Base-by-base conservation (phyloP, 1,140 invertebrate species). In the Lysiphlebus fabarum region DNA sequence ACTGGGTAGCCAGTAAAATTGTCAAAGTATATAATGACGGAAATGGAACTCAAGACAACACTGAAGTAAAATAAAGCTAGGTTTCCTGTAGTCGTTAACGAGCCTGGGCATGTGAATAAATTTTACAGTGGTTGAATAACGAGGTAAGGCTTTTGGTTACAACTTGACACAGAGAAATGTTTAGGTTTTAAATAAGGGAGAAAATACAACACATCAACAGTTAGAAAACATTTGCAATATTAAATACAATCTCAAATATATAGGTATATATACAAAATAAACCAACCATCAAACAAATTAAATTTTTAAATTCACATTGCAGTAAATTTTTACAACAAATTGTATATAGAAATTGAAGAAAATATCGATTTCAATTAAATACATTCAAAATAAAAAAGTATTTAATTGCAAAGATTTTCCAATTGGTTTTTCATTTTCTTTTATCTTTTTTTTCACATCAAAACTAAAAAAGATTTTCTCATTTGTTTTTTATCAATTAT, bases 71-170 rank as follows among this genome's bases (percentile, higher is more conserved):
- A 26, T 26, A 26, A 26, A 26, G 17, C 17, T 4, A 26, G 17
- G 17, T 26, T 26, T 26, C 17, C 38, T 37, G 53, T 47, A 60
- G 36, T 55, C 58, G 58, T 60, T 60, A 60, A 55, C 37, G 53
- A 60, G 45, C 55, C 53, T 43, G 53, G 51, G 51, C 50, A 43
- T 42, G 44, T 9, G 53, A 60, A 60, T 60, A 60, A 60, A 60
- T 60, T 60, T 60, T 60, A 36, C 53, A 42, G 58, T 42, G 43
- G 37, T 7, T 60, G 58, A 60, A 38, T 60, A 60, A 60, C 58
- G 58, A 54, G 53, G 45, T 8, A 45, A 26, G 58, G 51, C 51
- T 55, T 55, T 60, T 14, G 58, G 53, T 60, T 59, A 53, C 49
- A 6, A 51, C 49, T 51, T 49, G 10, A 9, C n/a, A 42, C 56